These are phyloP conservation scores for Podabrus alpinus DNA, from an alignment of 2,888 invertebrate species.

Conservation along the genomic window DNA sequence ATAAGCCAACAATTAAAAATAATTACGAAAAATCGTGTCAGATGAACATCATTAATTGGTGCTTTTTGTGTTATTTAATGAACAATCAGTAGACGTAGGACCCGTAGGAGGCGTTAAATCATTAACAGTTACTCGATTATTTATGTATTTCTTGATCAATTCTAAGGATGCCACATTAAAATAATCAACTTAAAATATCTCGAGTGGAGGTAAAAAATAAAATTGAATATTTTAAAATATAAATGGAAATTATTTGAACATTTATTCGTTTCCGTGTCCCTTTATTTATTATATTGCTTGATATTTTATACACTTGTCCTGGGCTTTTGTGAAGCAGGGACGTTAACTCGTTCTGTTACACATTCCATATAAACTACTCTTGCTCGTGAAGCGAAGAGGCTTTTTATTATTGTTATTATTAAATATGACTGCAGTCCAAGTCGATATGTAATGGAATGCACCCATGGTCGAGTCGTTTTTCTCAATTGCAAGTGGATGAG, in stretches of 20 bases:
- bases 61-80: slow-evolving; percentile 41
- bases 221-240: not conserved
- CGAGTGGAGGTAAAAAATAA: not conserved
- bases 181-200: not conserved
- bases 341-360: slow-evolving; percentile 20
- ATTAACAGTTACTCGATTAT: slow-evolving; percentile 41
- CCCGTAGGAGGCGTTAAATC: slow-evolving; percentile 46
- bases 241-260: not conserved
- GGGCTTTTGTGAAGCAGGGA: slow-evolving; percentile 8
- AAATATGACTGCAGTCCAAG: slow-evolving; percentile 4
- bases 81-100: slow-evolving; percentile 34
- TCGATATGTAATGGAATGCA: not conserved
- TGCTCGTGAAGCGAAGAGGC: slow-evolving; percentile 9
- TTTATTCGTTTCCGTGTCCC: not conserved
- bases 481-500: not conserved
- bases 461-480: not conserved
- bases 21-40: not conserved
- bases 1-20: not conserved
- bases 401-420: slow-evolving; percentile 19
- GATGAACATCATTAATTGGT: slow-evolving; percentile 39
- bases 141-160: slow-evolving; percentile 37
- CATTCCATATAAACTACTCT: slow-evolving; percentile 22
- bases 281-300: not conserved
- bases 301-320: slow-evolving; percentile 17
- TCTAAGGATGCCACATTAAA: slow-evolving; percentile 12